Evolutionary conservation across 2,888 invertebrate species (phyloP).

Genomic region (Meliscaeva auricollis): DNA sequence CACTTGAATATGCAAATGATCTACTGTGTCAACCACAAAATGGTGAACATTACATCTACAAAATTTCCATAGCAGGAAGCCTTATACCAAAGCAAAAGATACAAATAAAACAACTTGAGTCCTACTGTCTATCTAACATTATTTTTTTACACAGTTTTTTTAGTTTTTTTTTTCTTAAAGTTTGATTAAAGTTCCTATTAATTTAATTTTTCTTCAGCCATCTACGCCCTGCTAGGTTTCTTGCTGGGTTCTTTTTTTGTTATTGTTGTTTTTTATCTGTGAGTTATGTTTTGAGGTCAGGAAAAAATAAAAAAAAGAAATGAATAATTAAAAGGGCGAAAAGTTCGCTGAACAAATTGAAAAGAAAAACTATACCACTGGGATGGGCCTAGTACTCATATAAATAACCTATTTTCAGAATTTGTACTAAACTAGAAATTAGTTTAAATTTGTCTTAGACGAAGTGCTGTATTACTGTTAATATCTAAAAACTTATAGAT

Average conservation of each 20-base stretch:
- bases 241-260: neutral
- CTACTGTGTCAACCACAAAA: constrained; percentile 28
- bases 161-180: constrained; percentile 5
- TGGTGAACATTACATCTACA: constrained; percentile 18
- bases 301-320: neutral
- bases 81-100: neutral
- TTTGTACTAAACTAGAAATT: too few species aligned
- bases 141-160: neutral
- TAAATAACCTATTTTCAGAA: neutral
- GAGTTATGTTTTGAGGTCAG: constrained; percentile 22
- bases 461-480: too few species aligned
- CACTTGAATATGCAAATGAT: constrained; percentile 35
- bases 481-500: too few species aligned
- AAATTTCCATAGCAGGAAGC: neutral
- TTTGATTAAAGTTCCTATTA: constrained; percentile 32
- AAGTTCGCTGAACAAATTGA: neutral
- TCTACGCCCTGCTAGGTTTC: constrained; percentile 8
- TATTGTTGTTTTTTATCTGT: neutral
- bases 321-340: constrained; percentile 5
- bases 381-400: neutral
- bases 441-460: too few species aligned
- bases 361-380: neutral
- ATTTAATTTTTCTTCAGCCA: constrained; percentile 14
- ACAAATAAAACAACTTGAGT: constrained; percentile 9
- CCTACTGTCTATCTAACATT: neutral